Percentiles rank a stretch among this genome's conserved stretches.
phyloP scores from a whole-genome alignment of 2,797 vertebrate genomes.

The Botia almorhae region DNA sequence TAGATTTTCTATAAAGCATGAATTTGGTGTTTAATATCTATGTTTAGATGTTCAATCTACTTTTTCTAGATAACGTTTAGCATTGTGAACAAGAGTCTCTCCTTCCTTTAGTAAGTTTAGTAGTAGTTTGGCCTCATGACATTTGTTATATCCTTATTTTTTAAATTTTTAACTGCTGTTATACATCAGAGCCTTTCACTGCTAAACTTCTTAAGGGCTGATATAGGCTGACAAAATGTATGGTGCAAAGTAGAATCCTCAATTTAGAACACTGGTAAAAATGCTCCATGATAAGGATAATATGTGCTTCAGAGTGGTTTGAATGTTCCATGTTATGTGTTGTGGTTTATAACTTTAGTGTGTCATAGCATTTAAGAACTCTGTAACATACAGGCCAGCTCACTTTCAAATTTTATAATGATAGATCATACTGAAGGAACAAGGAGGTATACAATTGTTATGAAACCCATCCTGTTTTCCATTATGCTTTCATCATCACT shows the following conservation, averaged over 20 bases:
- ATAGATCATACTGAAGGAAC: constrained; percentile 26
- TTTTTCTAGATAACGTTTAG: constrained; percentile 21
- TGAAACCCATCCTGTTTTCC: constrained; percentile 9
- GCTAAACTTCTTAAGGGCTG: neutral
- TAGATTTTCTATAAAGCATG: constrained; percentile 31
- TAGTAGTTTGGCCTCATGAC: constrained; percentile 33
- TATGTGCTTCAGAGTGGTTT: neutral
- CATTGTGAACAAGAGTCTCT: constrained; percentile 35
- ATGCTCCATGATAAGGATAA: neutral
- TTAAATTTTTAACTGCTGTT: neutral
- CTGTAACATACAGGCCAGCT: constrained; percentile 44
- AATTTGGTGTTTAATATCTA: constrained; percentile 34
- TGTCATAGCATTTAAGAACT: constrained; percentile 1
- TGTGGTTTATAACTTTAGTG: constrained; percentile 11
- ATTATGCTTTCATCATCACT: neutral
- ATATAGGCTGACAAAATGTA: constrained; percentile 9
- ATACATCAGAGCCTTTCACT: constrained; percentile 1
- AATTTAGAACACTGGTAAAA: constrained; percentile 5
- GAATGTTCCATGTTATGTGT: neutral
- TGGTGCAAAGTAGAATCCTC: neutral
- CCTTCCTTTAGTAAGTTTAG: constrained; percentile 40
- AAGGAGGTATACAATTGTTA: neutral
- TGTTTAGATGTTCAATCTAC: constrained; percentile 29
- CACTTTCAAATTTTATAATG: constrained; percentile 37
- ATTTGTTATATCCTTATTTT: constrained; percentile 14